Conservation (phyloP, 2,888 invertebrate genomes). For the Andrena fulva region DNA sequence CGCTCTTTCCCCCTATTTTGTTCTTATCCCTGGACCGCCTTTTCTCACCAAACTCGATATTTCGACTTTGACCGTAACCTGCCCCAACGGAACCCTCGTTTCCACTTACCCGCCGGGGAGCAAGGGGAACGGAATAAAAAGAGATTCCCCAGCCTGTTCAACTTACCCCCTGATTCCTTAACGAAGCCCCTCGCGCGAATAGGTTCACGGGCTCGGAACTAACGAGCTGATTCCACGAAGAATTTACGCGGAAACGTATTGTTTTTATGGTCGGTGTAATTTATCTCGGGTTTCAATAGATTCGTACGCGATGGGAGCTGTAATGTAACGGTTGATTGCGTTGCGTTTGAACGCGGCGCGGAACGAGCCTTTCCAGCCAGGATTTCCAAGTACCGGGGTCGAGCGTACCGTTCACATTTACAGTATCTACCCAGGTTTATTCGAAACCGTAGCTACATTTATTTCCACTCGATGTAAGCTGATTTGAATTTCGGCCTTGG, state of each 20-base stretch:
- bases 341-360: not conserved
- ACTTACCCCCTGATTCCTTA: constrained; percentile 22
- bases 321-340: not conserved
- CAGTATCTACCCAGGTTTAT: constrained; percentile 1
- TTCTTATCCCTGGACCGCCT: constrained; percentile 57
- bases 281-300: no score
- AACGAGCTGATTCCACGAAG: not conserved
- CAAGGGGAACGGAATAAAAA: constrained; percentile 30
- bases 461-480: constrained; percentile 10
- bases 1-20: constrained; percentile 35
- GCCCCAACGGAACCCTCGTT: constrained; percentile 49
- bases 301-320: no score
- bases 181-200: constrained; percentile 7
- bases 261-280: not conserved
- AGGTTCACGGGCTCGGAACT: not conserved
- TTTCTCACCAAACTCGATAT: constrained; percentile 67
- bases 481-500: not conserved
- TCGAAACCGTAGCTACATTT: constrained; percentile 6
- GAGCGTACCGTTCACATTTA: not conserved
- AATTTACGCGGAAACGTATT: not conserved
- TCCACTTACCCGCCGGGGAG: constrained; percentile 14
- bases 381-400: not conserved
- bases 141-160: constrained; percentile 26
- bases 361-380: not conserved
- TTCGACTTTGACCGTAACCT: constrained; percentile 68